Evolutionary conservation across 35 echinoderm and acorn worm species (phyloP).

Genomic region (Ophioderma brevispina): DNA sequence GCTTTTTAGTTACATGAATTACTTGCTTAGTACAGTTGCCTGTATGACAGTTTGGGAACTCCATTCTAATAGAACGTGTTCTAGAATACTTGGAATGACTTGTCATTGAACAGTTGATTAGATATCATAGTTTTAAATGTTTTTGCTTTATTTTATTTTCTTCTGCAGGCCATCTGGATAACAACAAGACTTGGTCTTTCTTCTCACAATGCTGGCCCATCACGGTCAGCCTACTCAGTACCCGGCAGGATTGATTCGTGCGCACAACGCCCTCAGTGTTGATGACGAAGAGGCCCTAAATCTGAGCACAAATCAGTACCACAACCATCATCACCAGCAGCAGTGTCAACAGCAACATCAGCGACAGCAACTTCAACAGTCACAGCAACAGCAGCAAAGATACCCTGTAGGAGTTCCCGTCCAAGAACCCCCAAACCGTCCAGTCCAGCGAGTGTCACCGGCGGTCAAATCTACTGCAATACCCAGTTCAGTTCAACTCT

Average conservation of each 20-base stretch:
- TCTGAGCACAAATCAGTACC: neutral
- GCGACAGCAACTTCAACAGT: neutral
- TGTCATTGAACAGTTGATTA: too few species aligned
- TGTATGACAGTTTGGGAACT: too few species aligned
- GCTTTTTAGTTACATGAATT: too few species aligned
- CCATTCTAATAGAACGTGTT: too few species aligned
- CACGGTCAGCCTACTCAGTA: neutral
- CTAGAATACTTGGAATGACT: too few species aligned
- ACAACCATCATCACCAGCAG: neutral
- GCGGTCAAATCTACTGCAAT: neutral
- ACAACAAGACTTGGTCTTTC: too few species aligned
- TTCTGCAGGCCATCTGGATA: too few species aligned
- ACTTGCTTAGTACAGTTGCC: too few species aligned
- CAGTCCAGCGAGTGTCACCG: neutral
- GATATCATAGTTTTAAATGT: too few species aligned
- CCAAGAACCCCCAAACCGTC: neutral
- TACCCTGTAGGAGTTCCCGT: neutral
- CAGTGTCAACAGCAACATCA: neutral
- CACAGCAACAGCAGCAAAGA: neutral
- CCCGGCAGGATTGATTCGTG: neutral
- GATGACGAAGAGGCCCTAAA: neutral
- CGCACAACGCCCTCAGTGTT: neutral
- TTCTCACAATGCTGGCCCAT: neutral
- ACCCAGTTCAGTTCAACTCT: neutral
- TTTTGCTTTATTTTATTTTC: too few species aligned